These are phyloP conservation scores for Malacosoma neustria DNA, from an alignment of 2,888 invertebrate genomes.

Conservation along the genomic window DNA sequence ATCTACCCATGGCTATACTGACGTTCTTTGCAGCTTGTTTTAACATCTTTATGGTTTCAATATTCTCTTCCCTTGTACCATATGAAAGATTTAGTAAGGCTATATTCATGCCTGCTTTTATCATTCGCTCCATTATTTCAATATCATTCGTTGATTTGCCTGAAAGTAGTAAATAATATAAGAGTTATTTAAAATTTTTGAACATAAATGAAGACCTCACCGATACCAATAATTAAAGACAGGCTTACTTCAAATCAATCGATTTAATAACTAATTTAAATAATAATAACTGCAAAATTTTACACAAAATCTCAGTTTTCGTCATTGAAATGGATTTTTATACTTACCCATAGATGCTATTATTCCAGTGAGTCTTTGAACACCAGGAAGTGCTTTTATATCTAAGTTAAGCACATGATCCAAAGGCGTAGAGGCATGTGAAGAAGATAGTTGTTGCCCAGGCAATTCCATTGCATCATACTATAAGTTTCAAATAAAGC, in stretches of 20 bases:
- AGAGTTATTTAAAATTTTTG: too few relatives aligned
- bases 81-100: constrained; percentile 59
- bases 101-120: constrained; percentile 70
- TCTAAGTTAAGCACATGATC: constrained; percentile 64
- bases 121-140: constrained; percentile 58
- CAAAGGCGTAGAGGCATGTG: constrained; percentile 57
- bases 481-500: too few relatives aligned
- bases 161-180: constrained; percentile 14
- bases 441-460: constrained; percentile 61
- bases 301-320: too few relatives aligned
- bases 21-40: constrained; percentile 68
- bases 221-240: too few relatives aligned
- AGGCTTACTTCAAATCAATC: too few relatives aligned
- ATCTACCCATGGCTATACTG: constrained; percentile 75
- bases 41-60: constrained; percentile 54
- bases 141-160: constrained; percentile 44
- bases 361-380: constrained; percentile 70
- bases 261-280: too few relatives aligned
- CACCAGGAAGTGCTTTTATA: constrained; percentile 56
- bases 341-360: constrained; percentile 68
- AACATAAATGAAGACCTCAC: too few relatives aligned
- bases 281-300: too few relatives aligned
- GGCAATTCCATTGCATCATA: constrained; percentile 59
- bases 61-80: constrained; percentile 48
- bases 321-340: too few relatives aligned